Base-by-base conservation (phyloP, 2,113 vertebrate species). In the Larimichthys polyactis region DNA sequence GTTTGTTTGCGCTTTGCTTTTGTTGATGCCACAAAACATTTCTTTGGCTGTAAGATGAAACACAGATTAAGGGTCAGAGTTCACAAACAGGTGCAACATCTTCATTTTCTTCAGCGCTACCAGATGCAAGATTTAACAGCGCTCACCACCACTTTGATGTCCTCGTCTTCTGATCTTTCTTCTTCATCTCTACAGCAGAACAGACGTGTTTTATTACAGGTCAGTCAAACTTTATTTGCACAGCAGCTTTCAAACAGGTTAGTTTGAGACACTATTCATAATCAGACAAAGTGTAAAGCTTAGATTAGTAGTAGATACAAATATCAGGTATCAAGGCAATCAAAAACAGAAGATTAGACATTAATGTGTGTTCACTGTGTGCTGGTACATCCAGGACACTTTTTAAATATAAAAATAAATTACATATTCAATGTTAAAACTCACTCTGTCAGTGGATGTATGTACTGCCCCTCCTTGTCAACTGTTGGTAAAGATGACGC, bases 61-160 rank as follows among this genome's bases (percentile, higher is more conserved):
- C 3, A 71, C 22, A 43, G 40, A 43, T 51, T 68, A 57, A 1
- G 66, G 2, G 36, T 36, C 17, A 24, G 11, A 22, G 19, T 5
- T 69, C 6, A 46, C 0, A 5, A 40, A 48, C 36, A 46, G 4
- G 43, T 36, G 36, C 36, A 8, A 36, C 36, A 36, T 36, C 36
- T 8, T 8, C 7, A 36, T 36, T 36, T 36, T 8, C 36, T 36
- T 36, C 64, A 2, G 19, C 40, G 12, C 2, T 20, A 14, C 1
- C 1, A 52, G 0, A 24, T 36, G 11, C 7, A 44, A n/a, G 43
- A 62, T 58, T 14, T 2, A 54, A 49, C 54, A 57, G n/a, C 10
- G 15, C 90, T 90, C 85, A 96, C 95, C 92, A 95, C 94, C 62
- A 91, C 81, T 92, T 66, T 91, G 63, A 95, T 83, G 82, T 93